phyloP scores from a whole-genome alignment of 1,140 invertebrate species.

The Cotesia typhae region DNA sequence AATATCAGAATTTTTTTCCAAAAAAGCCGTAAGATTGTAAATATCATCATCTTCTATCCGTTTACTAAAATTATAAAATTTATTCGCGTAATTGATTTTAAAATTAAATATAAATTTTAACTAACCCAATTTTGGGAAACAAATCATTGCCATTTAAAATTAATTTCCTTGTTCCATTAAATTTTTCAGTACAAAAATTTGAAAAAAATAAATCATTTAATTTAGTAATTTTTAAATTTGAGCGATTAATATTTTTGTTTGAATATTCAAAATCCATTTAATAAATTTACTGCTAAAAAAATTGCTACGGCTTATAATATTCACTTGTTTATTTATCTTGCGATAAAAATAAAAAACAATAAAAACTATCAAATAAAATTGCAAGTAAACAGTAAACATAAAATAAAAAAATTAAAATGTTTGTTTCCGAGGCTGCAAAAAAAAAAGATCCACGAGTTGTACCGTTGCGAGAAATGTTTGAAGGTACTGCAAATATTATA shows the following conservation, averaged over 20 bases:
- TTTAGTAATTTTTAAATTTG: background rate
- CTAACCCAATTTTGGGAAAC: slow-evolving; percentile 47
- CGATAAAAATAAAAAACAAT: slow-evolving; percentile 6
- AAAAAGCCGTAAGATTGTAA: slow-evolving; percentile 60
- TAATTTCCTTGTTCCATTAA: slow-evolving; percentile 55
- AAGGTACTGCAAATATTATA: slow-evolving; percentile 36
- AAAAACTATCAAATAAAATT: background rate
- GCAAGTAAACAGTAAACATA: background rate
- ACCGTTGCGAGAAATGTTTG: slow-evolving; percentile 49
- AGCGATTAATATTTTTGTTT: background rate
- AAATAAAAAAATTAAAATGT: background rate
- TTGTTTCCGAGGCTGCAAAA: slow-evolving; percentile 8
- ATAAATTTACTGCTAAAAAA: background rate
- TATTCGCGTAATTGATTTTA: background rate
- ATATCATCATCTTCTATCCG: slow-evolving; percentile 65
- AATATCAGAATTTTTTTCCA: slow-evolving; percentile 60
- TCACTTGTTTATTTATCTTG: slow-evolving; percentile 11
- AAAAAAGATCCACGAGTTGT: slow-evolving; percentile 32
- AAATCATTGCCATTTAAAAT: slow-evolving; percentile 55
- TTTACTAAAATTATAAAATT: slow-evolving; percentile 41
- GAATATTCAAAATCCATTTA: background rate
- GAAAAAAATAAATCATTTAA: slow-evolving; percentile 51
- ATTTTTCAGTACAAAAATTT: slow-evolving; percentile 57
- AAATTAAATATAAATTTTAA: slow-evolving; percentile 9
- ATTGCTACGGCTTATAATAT: background rate